Evolutionary conservation across 2,888 invertebrate species (phyloP).

Genomic region (Acrobeloides nanus): DNA sequence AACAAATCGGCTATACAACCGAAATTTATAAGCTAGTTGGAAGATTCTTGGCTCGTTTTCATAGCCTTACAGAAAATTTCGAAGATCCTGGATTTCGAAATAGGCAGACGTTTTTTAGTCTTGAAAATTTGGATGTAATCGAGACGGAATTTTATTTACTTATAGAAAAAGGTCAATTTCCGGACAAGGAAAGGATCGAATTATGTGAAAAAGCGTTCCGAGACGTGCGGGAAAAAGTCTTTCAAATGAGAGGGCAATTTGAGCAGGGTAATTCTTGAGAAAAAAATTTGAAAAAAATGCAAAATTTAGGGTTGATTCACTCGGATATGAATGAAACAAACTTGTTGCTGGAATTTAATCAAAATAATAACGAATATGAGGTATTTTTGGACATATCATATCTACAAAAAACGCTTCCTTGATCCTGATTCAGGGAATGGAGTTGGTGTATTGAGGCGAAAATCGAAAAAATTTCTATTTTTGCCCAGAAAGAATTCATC

Average conservation of each 20-base stretch:
- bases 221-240: conserved; percentile 4
- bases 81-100: conserved; percentile 6
- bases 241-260: conserved; percentile 1
- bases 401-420: too few species aligned
- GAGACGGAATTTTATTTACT: conserved; percentile 12
- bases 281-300: not conserved
- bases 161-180: conserved; percentile 1
- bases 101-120: conserved; percentile 4
- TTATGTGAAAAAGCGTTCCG: conserved; percentile 2
- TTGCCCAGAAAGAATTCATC: too few species aligned
- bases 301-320: conserved; percentile 23
- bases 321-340: conserved; percentile 28
- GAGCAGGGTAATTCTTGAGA: conserved; percentile 4
- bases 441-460: too few species aligned
- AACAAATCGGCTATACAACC: conserved; percentile 10
- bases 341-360: conserved; percentile 10
- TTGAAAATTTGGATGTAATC: conserved; percentile 9
- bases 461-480: too few species aligned
- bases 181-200: not conserved
- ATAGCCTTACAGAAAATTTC: conserved; percentile 8
- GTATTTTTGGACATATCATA: too few species aligned
- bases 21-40: conserved; percentile 7
- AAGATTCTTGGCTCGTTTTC: conserved; percentile 10
- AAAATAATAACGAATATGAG: conserved; percentile 7
- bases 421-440: too few species aligned